phyloP scores from a whole-genome alignment of 2,113 vertebrate genomes.

The Procavia capensis region DNA sequence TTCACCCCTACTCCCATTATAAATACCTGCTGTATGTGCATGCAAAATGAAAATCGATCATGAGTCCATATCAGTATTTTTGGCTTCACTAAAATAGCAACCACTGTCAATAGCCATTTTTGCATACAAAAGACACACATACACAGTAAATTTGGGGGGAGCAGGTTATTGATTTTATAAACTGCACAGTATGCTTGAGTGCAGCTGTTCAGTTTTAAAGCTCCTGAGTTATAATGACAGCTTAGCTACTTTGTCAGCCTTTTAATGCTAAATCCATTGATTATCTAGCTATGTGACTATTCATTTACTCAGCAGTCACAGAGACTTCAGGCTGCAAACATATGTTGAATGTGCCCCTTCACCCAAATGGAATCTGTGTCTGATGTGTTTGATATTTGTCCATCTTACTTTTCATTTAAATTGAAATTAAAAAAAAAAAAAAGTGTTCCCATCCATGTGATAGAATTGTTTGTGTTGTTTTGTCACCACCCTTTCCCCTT shows the following conservation, averaged over 20 bases:
- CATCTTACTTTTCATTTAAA: constrained; percentile 85
- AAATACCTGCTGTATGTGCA: constrained; percentile 62
- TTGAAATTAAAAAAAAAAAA: constrained; percentile 25
- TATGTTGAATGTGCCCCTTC: constrained; percentile 87
- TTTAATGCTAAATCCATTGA: constrained; percentile 63
- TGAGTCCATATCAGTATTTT: constrained; percentile 47
- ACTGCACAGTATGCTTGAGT: constrained; percentile 1
- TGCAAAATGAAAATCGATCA: constrained; percentile 70
- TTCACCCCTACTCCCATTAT: constrained; percentile 41
- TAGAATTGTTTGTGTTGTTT: constrained; percentile 78
- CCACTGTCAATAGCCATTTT: constrained; percentile 43
- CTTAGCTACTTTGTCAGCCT: constrained; percentile 67
- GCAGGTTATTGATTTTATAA: constrained; percentile 56
- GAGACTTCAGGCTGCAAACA: constrained; percentile 85
- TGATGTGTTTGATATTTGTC: constrained; percentile 85
- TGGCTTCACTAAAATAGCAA: constrained; percentile 60
- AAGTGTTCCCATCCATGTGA: constrained; percentile 77
- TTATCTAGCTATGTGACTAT: constrained; percentile 73
- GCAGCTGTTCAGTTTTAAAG: constrained; percentile 56
- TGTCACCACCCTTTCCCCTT: constrained; percentile 53
- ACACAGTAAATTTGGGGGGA: constrained; percentile 79
- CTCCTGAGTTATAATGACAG: constrained; percentile 54
- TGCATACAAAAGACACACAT: constrained; percentile 69
- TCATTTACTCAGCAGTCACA: constrained; percentile 75
- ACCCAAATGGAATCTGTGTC: constrained; percentile 89